These are phyloP conservation scores for Pyrgus malvae DNA, from an alignment of 2,888 invertebrate genomes.

Conservation along the genomic window DNA sequence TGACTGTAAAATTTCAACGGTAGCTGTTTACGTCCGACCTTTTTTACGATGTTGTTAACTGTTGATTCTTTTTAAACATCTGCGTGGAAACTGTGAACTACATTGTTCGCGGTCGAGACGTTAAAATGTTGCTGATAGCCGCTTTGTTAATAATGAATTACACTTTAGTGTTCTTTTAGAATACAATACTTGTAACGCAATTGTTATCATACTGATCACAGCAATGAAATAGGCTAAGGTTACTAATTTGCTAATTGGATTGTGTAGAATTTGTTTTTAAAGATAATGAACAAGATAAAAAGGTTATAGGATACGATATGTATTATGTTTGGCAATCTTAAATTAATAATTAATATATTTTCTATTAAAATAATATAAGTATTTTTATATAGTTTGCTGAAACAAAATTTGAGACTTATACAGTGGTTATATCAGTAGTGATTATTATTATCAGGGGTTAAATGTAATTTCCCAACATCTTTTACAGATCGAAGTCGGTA, in stretches of 20 bases:
- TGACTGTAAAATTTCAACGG: conserved; percentile 75
- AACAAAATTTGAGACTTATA: too few relatives aligned
- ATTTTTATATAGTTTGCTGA: too few relatives aligned
- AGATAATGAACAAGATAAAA: too few relatives aligned
- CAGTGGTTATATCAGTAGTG: too few relatives aligned
- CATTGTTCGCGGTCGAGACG: conserved; percentile 65
- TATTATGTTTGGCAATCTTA: too few relatives aligned
- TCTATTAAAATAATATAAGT: too few relatives aligned
- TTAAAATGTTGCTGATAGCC: conserved; percentile 52
- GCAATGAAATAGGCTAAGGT: conserved; percentile 13
- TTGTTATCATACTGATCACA: conserved; percentile 19
- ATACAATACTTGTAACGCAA: conserved; percentile 11
- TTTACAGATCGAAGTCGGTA: too few relatives aligned
- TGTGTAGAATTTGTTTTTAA: background rate
- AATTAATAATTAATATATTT: too few relatives aligned
- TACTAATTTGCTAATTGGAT: conserved; percentile 7
- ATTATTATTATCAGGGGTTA: too few relatives aligned
- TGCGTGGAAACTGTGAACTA: conserved; percentile 73
- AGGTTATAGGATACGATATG: too few relatives aligned
- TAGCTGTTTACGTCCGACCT: conserved; percentile 70
- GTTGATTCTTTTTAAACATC: conserved; percentile 80
- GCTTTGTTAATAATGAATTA: conserved; percentile 28
- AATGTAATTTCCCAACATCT: too few relatives aligned
- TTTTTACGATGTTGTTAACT: conserved; percentile 79
- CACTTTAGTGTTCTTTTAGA: conserved; percentile 20